A percentile compares a stretch with the other conserved stretches of the same genome.
Conservation (phyloP, 2,113 vertebrate genomes). For the Malurus melanocephalus region DNA sequence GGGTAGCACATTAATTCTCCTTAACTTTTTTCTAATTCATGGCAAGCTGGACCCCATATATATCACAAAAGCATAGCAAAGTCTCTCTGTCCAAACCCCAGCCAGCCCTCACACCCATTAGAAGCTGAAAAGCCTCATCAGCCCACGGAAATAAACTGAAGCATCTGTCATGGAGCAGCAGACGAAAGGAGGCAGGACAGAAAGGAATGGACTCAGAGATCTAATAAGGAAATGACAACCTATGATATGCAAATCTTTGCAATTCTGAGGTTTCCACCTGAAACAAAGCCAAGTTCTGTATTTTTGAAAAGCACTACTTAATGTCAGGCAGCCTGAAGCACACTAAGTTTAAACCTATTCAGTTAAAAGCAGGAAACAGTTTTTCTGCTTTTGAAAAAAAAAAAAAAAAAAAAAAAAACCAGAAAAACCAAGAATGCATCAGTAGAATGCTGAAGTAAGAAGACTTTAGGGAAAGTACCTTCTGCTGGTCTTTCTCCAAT, state of each 20-base stretch:
- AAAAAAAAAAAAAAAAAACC: neutral
- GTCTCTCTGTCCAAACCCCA: neutral
- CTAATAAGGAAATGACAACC: neutral
- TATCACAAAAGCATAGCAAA: rapidly evolving
- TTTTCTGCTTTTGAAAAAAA: neutral
- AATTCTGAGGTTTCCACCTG: neutral
- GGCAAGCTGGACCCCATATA: neutral
- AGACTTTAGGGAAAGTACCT: neutral
- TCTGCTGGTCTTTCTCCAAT: neutral
- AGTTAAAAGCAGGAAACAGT: neutral
- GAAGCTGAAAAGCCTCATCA: neutral
- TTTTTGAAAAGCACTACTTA: neutral
- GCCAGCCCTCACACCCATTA: neutral
- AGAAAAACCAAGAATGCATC: neutral
- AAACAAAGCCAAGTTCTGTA: neutral
- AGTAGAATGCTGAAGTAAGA: neutral
- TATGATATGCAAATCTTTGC: neutral
- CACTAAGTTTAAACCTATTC: neutral
- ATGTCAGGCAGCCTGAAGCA: neutral
- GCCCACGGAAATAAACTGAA: neutral
- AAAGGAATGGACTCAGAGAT: neutral
- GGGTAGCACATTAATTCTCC: neutral
- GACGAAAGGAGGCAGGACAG: neutral
- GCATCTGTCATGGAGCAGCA: neutral
- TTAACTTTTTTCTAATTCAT: neutral